A percentile compares a stretch with the other conserved stretches of the same genome.
Conservation (phyloP, 2,797 vertebrate species). For the Alauda arvensis region DNA sequence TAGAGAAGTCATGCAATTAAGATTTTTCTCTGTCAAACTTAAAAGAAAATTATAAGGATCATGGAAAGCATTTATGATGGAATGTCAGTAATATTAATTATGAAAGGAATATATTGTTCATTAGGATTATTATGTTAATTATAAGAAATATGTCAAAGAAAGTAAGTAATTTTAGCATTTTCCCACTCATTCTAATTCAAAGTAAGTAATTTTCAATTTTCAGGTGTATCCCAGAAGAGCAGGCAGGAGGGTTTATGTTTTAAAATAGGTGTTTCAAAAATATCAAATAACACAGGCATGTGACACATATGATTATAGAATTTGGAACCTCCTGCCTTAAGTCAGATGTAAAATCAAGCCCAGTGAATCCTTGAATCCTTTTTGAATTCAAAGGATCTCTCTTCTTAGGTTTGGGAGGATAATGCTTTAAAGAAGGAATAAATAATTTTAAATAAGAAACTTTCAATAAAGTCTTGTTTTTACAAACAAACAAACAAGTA, state of each 20-base stretch:
- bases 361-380: conserved; percentile 15
- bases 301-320: background rate
- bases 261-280: background rate
- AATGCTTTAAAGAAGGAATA: conserved; percentile 52
- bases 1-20: conserved; percentile 50
- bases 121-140: conserved; percentile 14
- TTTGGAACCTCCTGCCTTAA: conserved; percentile 49
- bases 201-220: conserved; percentile 17
- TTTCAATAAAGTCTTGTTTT: conserved; percentile 22
- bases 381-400: conserved; percentile 22
- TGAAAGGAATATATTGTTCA: conserved; percentile 20
- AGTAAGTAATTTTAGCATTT: conserved; percentile 40
- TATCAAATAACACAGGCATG: background rate
- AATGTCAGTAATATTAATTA: conserved; percentile 58
- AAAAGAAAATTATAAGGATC: conserved; percentile 20
- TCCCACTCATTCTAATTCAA: conserved; percentile 23
- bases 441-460: background rate
- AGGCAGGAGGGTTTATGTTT: conserved; percentile 21
- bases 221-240: background rate
- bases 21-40: conserved; percentile 19
- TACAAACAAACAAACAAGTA: conserved; percentile 45
- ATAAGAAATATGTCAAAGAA: background rate
- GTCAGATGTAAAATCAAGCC: background rate
- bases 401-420: conserved; percentile 22
- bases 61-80: conserved; percentile 48